A percentile compares a stretch with the other conserved stretches of the same genome.
Evolutionary conservation across 2,797 vertebrate species (phyloP).

Genomic region (Anomalospiza imberbis): DNA sequence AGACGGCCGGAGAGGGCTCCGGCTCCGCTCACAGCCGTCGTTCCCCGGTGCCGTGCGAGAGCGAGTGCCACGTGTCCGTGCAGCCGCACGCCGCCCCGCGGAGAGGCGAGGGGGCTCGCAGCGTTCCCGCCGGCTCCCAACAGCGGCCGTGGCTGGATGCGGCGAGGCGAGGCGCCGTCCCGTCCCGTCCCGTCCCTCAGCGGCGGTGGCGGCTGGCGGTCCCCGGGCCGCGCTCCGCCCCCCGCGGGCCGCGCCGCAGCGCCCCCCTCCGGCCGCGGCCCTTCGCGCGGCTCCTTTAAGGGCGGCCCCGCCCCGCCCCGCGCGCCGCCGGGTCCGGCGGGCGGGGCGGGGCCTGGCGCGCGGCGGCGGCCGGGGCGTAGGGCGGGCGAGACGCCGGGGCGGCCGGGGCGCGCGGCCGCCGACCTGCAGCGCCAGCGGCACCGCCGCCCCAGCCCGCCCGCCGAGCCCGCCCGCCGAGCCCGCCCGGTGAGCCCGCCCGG

Average conservation of each 20-base stretch:
- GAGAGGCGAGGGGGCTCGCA: fast-evolving
- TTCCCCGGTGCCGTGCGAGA: neutral
- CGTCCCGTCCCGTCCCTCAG: neutral
- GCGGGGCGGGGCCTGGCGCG: neutral
- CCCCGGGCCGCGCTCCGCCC: neutral
- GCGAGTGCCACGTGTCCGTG: neutral
- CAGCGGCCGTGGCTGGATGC: neutral
- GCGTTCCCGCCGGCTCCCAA: fast-evolving
- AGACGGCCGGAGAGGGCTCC: too few species aligned
- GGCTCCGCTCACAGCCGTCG: neutral
- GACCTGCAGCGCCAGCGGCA: neutral
- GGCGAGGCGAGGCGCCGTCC: too few species aligned
- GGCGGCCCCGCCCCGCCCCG: neutral
- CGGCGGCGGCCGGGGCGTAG: neutral
- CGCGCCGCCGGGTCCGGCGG: neutral
- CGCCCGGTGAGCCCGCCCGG: neutral
- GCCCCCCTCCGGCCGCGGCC: neutral
- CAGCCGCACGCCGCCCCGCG: neutral
- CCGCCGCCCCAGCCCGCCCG: neutral
- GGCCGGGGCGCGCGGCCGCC: neutral
- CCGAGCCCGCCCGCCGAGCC: neutral
- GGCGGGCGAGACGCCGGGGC: neutral
- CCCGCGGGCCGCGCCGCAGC: neutral
- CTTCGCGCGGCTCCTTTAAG: neutral
- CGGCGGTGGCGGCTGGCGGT: too few species aligned